phyloP scores from a whole-genome alignment of 1,140 invertebrate species.

The Orchesella cincta region DNA sequence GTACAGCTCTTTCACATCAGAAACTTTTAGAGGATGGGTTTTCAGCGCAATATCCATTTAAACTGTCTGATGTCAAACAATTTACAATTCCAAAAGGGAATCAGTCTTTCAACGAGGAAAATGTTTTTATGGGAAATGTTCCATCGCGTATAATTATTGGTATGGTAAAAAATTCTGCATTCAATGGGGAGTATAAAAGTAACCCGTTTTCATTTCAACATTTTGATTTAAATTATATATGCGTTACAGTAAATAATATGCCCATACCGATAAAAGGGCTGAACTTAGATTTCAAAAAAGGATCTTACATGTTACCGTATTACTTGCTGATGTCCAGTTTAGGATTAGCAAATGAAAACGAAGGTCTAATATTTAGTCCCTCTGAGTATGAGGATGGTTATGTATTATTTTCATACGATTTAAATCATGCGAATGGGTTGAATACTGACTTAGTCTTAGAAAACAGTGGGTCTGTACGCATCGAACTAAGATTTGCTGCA shows the following conservation, averaged over 20 bases:
- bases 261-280: neutral
- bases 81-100: neutral
- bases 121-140: neutral
- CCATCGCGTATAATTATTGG: neutral
- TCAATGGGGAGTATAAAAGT: neutral
- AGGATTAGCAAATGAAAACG: constrained; percentile 9
- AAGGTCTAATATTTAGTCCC: constrained; percentile 23
- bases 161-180: neutral
- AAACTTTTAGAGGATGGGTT: neutral
- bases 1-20: neutral
- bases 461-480: neutral
- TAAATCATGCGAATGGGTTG: neutral
- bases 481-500: neutral
- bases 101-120: neutral
- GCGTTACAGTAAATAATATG: constrained; percentile 37
- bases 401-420: neutral
- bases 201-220: constrained; percentile 5
- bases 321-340: constrained; percentile 28
- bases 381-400: constrained; percentile 18
- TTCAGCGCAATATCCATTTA: neutral
- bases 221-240: constrained; percentile 28
- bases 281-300: constrained; percentile 26
- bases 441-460: neutral
- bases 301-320: constrained; percentile 26
- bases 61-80: neutral